phyloP scores from a whole-genome alignment of 2,113 vertebrate genomes.

The Microtus pennsylvanicus region DNA sequence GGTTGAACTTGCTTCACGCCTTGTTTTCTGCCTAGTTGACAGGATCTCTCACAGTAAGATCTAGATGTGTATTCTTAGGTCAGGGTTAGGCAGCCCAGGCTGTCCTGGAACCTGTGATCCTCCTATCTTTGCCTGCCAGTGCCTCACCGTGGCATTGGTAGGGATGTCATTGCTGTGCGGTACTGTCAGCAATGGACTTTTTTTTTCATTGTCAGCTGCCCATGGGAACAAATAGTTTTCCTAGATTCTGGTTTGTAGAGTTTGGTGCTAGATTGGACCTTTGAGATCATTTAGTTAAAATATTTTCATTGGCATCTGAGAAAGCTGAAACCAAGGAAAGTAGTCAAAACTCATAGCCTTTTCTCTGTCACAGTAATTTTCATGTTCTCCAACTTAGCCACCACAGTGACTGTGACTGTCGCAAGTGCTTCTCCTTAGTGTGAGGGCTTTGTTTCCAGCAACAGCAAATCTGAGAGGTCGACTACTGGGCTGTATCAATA shows the following conservation, averaged over 20 bases:
- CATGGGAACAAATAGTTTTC: background rate
- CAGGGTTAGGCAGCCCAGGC: background rate
- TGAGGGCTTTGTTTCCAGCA: background rate
- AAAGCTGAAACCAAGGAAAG: constrained; percentile 21
- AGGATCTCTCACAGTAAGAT: background rate
- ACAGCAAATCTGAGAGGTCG: background rate
- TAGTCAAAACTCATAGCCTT: background rate
- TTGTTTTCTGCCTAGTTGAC: background rate
- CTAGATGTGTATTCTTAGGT: background rate
- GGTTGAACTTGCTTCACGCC: background rate
- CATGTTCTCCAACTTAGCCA: background rate
- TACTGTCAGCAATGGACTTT: background rate
- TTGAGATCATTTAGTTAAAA: background rate
- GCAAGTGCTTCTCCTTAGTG: background rate
- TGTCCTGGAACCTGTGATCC: background rate
- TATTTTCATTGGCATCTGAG: constrained; percentile 20
- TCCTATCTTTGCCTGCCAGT: background rate
- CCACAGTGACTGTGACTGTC: background rate
- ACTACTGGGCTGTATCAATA: rapidly evolving
- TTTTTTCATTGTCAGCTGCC: background rate
- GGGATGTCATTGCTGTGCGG: background rate
- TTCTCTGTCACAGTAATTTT: background rate
- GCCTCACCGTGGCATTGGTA: background rate
- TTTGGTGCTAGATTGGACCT: background rate
- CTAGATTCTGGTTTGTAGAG: background rate